These are phyloP conservation scores for Noctua pronuba DNA, from an alignment of 2,888 invertebrate genomes.

Conservation along the genomic window DNA sequence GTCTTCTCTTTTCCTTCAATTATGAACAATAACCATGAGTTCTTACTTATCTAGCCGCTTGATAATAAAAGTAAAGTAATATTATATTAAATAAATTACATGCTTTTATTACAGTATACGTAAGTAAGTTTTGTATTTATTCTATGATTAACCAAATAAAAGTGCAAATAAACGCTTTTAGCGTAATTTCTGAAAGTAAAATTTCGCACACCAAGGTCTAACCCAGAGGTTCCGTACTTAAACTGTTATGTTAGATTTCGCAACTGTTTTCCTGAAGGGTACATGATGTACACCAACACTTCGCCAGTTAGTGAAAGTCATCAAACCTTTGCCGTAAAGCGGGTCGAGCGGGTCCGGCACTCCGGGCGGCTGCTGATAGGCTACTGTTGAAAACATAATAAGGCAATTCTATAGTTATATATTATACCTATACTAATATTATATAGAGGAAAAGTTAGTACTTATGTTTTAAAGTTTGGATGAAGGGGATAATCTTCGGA, in stretches of 20 bases:
- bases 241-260: background rate
- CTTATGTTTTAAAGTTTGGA: background rate
- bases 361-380: background rate
- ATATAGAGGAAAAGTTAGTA: background rate
- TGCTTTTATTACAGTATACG: constrained; percentile 11
- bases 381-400: background rate
- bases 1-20: background rate
- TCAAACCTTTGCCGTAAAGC: background rate
- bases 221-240: constrained; percentile 15
- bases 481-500: background rate
- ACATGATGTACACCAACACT: background rate
- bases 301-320: background rate
- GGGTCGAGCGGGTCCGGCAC: too few relatives aligned
- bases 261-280: background rate
- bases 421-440: background rate
- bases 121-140: constrained; percentile 10
- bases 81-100: background rate
- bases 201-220: background rate
- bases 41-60: background rate
- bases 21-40: constrained; percentile 18
- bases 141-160: constrained; percentile 2
- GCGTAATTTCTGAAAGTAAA: background rate
- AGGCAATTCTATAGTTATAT: background rate
- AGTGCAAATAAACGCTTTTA: constrained; percentile 5
- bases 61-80: background rate